Base-by-base conservation (phyloP, 1,140 invertebrate genomes). In the Caerostris extrusa region DNA sequence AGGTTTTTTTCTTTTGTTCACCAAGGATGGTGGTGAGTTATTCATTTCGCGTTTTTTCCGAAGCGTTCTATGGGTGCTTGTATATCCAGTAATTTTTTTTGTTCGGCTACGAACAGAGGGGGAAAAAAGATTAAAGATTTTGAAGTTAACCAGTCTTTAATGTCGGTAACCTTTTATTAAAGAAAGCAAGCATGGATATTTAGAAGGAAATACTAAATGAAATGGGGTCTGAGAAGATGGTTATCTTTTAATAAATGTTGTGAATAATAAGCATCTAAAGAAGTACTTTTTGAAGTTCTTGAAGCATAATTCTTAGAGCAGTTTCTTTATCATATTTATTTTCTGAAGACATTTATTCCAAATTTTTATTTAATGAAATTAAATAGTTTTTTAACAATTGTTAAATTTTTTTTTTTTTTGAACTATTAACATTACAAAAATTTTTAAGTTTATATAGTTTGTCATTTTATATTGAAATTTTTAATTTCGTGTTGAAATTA, bases 141-240 rank as follows among this genome's bases (percentile, higher is more conserved):
- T 64, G 34, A 34, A 34, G 34, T 34, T 34, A 34, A 34, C 34
- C 34, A 34, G 34, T 34, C 34, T 34, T 34, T 34, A 34, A 34
- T n/a, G 61, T 67, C 61, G 61, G 61, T n/a, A 67, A 17, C 61
- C 0, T 67, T 67, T 67, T 67, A 67, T 67, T 67, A 67, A 67
- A 67, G 61, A n/a, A 67, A 67, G 61, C 61, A 67, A 67, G 61
- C 61, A 67, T 67, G 61, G n/a, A 5, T 67, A n/a, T n/a, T 67
- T 67, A 67, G 61, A 67, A 67, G 61, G n/a, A 17, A 67, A 67
- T n/a, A 67, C 61, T 67, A 17, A 34, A n/a, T 67, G 61, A 67
- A 34, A 67, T 67, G n/a, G n/a, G n/a, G 12, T 67, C n/a, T 67
- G 14, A n/a, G n/a, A 67, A 67, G 61, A 67, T 67, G 61, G 61